Conservation (phyloP, 2,888 invertebrate species). For the Therioaphis trifolii region DNA sequence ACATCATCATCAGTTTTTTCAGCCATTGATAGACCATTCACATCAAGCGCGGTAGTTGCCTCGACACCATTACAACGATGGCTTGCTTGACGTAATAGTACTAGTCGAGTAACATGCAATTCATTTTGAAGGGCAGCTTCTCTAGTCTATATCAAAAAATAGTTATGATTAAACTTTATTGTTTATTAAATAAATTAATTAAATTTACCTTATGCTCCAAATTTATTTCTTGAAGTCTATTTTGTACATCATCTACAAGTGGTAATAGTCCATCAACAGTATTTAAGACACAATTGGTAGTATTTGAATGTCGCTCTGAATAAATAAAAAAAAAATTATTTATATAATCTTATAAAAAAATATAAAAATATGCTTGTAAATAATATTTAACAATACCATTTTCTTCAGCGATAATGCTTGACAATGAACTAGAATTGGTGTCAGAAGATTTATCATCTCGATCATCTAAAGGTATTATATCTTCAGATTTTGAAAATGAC, state of each 20-base stretch:
- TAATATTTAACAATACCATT: conserved; percentile 38
- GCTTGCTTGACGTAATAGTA: conserved; percentile 77
- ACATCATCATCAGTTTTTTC: conserved; percentile 73
- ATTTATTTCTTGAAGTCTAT: conserved; percentile 84
- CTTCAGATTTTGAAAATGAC: conserved; percentile 42
- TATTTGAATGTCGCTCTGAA: conserved; percentile 62
- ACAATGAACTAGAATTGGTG: conserved; percentile 41
- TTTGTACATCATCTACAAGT: conserved; percentile 79
- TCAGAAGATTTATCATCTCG: conserved; percentile 55
- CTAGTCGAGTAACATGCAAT: conserved; percentile 81
- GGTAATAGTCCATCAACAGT: conserved; percentile 81
- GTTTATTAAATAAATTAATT: background rate
- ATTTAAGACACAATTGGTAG: conserved; percentile 69
- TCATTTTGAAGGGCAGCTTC: conserved; percentile 76
- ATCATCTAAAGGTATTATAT: conserved; percentile 29
- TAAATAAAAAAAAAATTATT: background rate
- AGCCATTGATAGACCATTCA: conserved; percentile 67
- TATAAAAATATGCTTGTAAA: background rate
- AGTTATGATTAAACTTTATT: conserved; percentile 26
- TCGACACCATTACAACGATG: conserved; percentile 74
- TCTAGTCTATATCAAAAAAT: conserved; percentile 56
- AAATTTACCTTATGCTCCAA: conserved; percentile 79
- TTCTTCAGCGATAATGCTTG: conserved; percentile 50
- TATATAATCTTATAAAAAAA: background rate
- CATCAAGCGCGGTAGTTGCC: conserved; percentile 68